Evolutionary conservation across 2,113 vertebrate genomes (phyloP), one percentile per base, ranked within the genome.

Genomic region (Furnarius figulus): DNA sequence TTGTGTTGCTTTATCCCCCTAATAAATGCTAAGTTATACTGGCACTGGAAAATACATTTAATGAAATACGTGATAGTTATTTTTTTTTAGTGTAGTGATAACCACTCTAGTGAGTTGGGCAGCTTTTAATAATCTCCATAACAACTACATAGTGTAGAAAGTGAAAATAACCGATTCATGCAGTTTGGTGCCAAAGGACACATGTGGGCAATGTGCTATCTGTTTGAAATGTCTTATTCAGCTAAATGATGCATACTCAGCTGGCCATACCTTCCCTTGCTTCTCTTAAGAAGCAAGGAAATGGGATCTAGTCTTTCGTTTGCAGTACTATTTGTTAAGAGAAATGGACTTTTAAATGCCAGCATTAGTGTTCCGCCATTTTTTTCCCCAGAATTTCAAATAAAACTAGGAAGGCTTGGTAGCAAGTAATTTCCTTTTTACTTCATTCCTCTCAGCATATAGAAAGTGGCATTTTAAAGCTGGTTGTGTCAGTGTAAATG

Each of bases 111-210:
- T 62, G 39, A 42, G 9, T 63, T 2, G 2, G 67, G 39, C 49
- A 73, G 25, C 23, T 89, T 82, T 50, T 85, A 40, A 37, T 84
- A 77, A 82, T 96, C 40, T 72, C 67, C 53, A 14, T 93, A 93
- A 72, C 81, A 87, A 44, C 88, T 76, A 22, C 8, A 37, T 78
- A 74, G 44, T 78, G 31, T 74, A 93, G 92, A 94, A 90, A 95
- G 33, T 86, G 89, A 77, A 93, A 95, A 90, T 59, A 95, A 90
- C 65, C 49, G 82, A 74, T 88, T 86, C 39, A 40, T 74, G 40
- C 56, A 49, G 24, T 65, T 81, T 47, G 74, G 5, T 89, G 92
- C 79, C 88, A 90, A 83, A 73, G 71, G 59, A 50, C 77, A 56
- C 2, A 5, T 67, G 47, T 68, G 82, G 76, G 73, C 50, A 66